Conservation (phyloP, 2,113 vertebrate species). For the Cyanoramphus novaezelandiae region DNA sequence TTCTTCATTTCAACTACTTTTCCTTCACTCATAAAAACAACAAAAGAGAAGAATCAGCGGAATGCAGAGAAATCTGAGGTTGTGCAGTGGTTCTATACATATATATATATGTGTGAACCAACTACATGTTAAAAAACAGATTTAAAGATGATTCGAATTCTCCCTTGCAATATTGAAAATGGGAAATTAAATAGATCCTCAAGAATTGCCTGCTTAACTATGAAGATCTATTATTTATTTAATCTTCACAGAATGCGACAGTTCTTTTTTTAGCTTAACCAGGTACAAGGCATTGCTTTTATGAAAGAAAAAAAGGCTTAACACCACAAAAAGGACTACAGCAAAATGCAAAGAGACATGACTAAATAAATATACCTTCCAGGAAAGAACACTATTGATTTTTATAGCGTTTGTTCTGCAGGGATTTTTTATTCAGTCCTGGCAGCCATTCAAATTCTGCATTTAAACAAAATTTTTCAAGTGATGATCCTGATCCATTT, state of each 20-base stretch:
- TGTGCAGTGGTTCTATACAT: not conserved
- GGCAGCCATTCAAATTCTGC: conserved; percentile 49
- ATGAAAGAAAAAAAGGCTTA: not conserved
- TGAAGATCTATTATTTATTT: not conserved
- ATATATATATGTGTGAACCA: not conserved
- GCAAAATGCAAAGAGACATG: conserved; percentile 14
- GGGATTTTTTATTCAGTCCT: conserved; percentile 32
- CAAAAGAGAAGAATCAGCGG: not conserved
- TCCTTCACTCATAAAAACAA: not conserved
- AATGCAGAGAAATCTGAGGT: not conserved
- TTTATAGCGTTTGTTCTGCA: conserved; percentile 42
- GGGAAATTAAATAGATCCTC: not conserved
- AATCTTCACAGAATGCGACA: not conserved
- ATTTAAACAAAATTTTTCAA: conserved; percentile 51
- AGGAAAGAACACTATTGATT: conserved; percentile 30
- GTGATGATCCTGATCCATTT: conserved; percentile 25
- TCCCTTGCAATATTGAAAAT: not conserved
- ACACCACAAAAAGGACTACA: not conserved
- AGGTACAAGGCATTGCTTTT: not conserved
- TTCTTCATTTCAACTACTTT: not conserved
- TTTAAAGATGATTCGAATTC: not conserved
- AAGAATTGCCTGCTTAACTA: not conserved
- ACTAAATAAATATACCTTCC: conserved; percentile 20
- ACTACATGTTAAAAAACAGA: not conserved
- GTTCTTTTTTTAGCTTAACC: not conserved